These are phyloP conservation scores for Enoplosus armatus DNA, from an alignment of 2,797 vertebrate genomes.

Conservation along the genomic window DNA sequence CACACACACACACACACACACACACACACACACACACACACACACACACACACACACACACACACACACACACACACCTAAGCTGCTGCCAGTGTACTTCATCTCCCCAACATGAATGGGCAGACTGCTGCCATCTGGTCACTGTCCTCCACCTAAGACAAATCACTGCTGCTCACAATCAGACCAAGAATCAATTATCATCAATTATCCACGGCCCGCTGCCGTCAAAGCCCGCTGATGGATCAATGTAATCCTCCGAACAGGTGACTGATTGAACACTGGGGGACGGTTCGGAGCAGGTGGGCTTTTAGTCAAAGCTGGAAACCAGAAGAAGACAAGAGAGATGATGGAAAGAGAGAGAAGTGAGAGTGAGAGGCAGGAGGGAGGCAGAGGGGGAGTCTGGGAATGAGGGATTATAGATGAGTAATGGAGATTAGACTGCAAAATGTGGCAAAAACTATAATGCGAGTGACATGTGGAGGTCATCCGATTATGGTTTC, in stretches of 20 bases:
- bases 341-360: conserved; percentile 12
- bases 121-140: conserved; percentile 78
- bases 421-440: conserved; percentile 18
- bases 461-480: conserved; percentile 6
- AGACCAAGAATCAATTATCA: conserved; percentile 73
- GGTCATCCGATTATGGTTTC: conserved; percentile 32
- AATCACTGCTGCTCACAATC: conserved; percentile 72
- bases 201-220: conserved; percentile 67
- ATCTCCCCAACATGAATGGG: conserved; percentile 36
- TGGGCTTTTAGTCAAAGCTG: conserved; percentile 41
- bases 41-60: conserved; percentile 29
- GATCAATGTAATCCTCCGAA: conserved; percentile 48
- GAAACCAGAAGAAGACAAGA: conserved; percentile 8
- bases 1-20: not conserved
- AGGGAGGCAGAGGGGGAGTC: not conserved
- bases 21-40: not conserved
- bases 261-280: conserved; percentile 71
- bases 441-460: conserved; percentile 17
- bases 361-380: not conserved
- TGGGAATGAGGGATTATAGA: conserved; percentile 10
- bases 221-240: conserved; percentile 43
- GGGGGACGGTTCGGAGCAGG: conserved; percentile 38
- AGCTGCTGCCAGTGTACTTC: conserved; percentile 1
- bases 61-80: conserved; percentile 28
- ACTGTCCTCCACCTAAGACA: conserved; percentile 68